These are phyloP conservation scores for Octonoba sinensis DNA, from an alignment of 2,888 invertebrate genomes.

Conservation along the genomic window DNA sequence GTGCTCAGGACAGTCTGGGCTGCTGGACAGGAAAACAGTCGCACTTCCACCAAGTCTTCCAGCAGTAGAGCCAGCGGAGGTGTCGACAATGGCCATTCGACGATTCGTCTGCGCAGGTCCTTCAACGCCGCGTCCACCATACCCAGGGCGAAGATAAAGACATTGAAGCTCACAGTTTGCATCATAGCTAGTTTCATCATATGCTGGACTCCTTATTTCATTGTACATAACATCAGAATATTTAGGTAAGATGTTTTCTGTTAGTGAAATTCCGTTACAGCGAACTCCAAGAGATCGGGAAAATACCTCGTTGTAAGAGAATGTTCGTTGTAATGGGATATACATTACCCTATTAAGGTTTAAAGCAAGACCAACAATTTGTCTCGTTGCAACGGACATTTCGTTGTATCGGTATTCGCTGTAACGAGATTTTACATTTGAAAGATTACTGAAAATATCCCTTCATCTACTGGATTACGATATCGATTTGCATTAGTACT, in stretches of 20 bases:
- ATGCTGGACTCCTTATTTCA: conserved; percentile 73
- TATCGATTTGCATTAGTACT: no score
- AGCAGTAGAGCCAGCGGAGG: conserved; percentile 1
- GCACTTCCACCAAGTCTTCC: conserved; percentile 9
- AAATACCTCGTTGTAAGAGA: no score
- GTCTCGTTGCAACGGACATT: no score
- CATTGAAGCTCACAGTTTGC: conserved; percentile 72
- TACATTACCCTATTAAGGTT: no score
- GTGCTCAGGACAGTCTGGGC: conserved; percentile 71
- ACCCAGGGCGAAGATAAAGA: conserved; percentile 72
- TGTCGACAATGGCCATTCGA: conserved; percentile 18
- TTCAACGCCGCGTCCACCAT: conserved; percentile 69
- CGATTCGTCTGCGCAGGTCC: conserved; percentile 49
- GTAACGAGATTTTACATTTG: no score
- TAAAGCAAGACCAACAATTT: no score
- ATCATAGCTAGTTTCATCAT: conserved; percentile 72
- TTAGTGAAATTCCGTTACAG: not conserved
- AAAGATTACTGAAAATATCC: no score
- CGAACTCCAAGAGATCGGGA: no score
- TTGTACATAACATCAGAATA: conserved; percentile 71
- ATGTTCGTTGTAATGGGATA: no score
- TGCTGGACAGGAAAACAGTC: conserved; percentile 41
- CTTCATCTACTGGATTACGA: no score
- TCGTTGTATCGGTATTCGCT: no score
- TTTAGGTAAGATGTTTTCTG: conserved; percentile 32